Base-by-base conservation (phyloP, 2,797 vertebrate genomes). In the Erpetoichthys calabaricus region DNA sequence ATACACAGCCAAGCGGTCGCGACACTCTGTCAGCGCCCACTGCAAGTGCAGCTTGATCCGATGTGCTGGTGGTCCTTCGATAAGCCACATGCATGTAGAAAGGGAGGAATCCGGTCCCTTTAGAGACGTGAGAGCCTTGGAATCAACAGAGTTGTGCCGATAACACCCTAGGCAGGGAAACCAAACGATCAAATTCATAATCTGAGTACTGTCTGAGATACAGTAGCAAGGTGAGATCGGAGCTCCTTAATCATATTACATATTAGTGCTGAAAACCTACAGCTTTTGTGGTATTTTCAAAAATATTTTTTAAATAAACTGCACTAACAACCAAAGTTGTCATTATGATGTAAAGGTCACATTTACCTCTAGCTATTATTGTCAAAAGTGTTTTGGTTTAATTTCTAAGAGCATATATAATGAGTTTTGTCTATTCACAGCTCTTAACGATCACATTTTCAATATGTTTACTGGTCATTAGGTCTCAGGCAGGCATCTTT, bases 51-150 rank as follows among this genome's bases (percentile, higher is more conserved):
- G 80, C 72, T 89, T 87, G 68, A 98, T 78, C 75, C 89, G 87
- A 64, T 76, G 78, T 43, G 79, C 80, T 0, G 75, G 53, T 1
- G 77, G 73, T 2, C 87, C 67, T 49, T 86, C 88, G 42, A 98
- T 83, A 68, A 91, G 92, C 94, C 94, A 98, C 68, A 91, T 71
- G 66, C 93, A 96, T 55, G 84, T 89, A 42, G 86, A 83, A 6
- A 77, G 76, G 63, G 83, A 72, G 0, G 81, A 82, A 71, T 92
- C 77, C 0, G 91, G 91, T 9, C 90, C 89, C 9, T 73, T 80
- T 59, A 97, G 80, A 52, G 62, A 70, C 52, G 56, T 67, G 44
- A 53, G 79, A 69, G 3, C 64, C 60, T 60, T 57, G 42, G 71
- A 54, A 41, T 10, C 55, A 63, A 97, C 77, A 6, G 72, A 82